Base-by-base conservation (phyloP, 2,113 vertebrate species). In the Irena cyanogastra region DNA sequence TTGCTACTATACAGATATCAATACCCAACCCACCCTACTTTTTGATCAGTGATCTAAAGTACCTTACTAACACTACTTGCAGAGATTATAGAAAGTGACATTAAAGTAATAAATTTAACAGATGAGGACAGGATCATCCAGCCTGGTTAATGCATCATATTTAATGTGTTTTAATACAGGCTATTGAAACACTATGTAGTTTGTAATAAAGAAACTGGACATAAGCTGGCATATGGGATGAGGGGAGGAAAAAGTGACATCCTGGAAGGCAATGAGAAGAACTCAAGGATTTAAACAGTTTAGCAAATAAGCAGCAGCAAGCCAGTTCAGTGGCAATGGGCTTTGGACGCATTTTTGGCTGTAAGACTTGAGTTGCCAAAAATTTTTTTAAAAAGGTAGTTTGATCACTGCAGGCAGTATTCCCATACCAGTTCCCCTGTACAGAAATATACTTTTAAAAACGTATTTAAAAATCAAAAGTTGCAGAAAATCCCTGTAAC, bases 301-400 rank as follows among this genome's bases (percentile, higher is more conserved):
- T 31, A 44, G 17, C 21, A 91, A 74, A 59, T 23, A 41, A 71
- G 31, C 21, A 66, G 18, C 23, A 64, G 14, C 14, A 35, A 45
- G 12, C 22, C 13, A 30, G 13, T 47, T 65, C 42, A 41, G 16
- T 2, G 7, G 3, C 3, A 71, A 26, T 1, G 11, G 10, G 8
- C 10, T 90, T 69, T 61, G 13, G 18, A 61, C 53, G 3, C 21
- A 12, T 13, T 47, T 75, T 57, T 35, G 31, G 37, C n/a, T 26
- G 5, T 27, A 66, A 77, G 27, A 74, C 8, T 33, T 11, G 3
- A 31, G 5, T 5, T 45, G 19, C 1, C 4, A 39, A 49, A 57
- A 39, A 42, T 13, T 2, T 4, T 11, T 28, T 4, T 0, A 28
- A 31, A 28, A 44, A 54, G 1, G 3, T 11, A 14, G 6, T 31